These are phyloP conservation scores for Leucoraja erinaceus DNA, from an alignment of 2,113 vertebrate species.

Conservation along the genomic window DNA sequence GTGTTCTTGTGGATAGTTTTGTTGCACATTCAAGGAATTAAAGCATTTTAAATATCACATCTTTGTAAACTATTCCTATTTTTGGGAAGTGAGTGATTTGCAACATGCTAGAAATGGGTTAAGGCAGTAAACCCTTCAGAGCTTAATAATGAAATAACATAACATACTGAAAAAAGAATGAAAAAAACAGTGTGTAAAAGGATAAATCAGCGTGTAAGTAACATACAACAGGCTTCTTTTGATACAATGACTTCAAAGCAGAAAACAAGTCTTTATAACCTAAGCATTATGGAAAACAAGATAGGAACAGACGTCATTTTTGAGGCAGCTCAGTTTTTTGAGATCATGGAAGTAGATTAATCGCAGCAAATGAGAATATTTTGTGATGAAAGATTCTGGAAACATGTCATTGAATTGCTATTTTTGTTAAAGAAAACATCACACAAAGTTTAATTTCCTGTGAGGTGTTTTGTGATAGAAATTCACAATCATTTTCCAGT, in stretches of 20 bases:
- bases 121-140: not conserved
- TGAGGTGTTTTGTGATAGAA: too few relatives aligned
- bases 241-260: not conserved
- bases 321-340: not conserved
- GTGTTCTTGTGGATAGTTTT: not conserved
- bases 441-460: too few relatives aligned
- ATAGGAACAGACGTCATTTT: not conserved
- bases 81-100: not conserved
- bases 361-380: not conserved
- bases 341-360: not conserved
- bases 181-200: not conserved
- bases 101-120: not conserved
- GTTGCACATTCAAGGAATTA: not conserved
- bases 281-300: not conserved
- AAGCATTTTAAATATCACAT: not conserved
- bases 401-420: too few relatives aligned
- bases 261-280: not conserved
- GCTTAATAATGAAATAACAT: not conserved
- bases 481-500: too few relatives aligned
- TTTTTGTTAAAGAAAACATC: too few relatives aligned
- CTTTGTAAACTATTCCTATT: not conserved
- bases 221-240: not conserved
- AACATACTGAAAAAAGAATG: not conserved
- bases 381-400: not conserved
- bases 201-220: not conserved